Conservation (phyloP, 2,888 invertebrate genomes). For the Sthenelais limicola region DNA sequence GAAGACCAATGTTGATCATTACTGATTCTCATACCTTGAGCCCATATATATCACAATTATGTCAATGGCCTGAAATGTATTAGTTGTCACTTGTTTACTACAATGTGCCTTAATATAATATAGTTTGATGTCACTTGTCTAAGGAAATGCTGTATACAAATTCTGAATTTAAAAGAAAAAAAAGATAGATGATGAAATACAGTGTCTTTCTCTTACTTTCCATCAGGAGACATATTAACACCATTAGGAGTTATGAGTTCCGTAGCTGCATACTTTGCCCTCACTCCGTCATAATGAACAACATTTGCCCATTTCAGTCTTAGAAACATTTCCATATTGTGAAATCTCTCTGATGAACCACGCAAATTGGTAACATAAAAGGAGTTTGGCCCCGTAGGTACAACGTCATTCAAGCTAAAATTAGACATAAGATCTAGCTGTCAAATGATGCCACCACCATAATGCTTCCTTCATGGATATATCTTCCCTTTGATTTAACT, state of each 20-base stretch:
- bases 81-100: too few relatives aligned
- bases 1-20: too few relatives aligned
- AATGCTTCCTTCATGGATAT: too few relatives aligned
- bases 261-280: background rate
- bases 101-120: too few relatives aligned
- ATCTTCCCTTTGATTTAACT: too few relatives aligned
- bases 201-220: conserved; percentile 1
- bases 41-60: background rate
- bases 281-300: background rate
- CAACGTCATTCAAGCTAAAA: background rate
- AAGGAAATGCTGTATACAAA: too few relatives aligned
- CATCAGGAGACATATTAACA: conserved; percentile 14
- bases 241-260: background rate
- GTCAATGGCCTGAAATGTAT: background rate
- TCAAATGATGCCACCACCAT: too few relatives aligned
- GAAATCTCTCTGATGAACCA: background rate
- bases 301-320: background rate
- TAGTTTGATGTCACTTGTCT: too few relatives aligned
- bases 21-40: too few relatives aligned
- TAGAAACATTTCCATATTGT: background rate
- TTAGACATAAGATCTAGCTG: too few relatives aligned
- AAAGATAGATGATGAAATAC: background rate
- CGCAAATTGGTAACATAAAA: background rate
- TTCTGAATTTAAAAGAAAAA: background rate
- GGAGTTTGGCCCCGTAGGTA: conserved; percentile 16